phyloP scores from a whole-genome alignment of 2,888 invertebrate genomes.

The Rutpela maculata region DNA sequence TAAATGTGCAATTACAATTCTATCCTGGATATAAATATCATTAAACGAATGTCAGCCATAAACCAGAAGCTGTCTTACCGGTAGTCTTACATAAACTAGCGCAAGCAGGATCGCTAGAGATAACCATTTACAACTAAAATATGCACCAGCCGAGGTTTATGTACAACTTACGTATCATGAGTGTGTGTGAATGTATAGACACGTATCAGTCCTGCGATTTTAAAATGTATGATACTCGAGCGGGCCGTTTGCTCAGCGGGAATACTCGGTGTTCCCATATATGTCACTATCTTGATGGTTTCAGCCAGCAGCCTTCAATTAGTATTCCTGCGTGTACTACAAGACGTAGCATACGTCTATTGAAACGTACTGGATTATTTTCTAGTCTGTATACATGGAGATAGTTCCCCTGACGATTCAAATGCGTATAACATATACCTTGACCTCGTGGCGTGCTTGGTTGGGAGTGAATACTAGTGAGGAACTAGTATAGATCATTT shows the following conservation, averaged over 20 bases:
- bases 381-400: not conserved
- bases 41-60: not conserved
- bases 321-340: constrained; percentile 10
- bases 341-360: constrained; percentile 10
- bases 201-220: constrained; percentile 11
- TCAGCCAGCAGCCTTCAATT: not conserved
- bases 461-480: too few species aligned
- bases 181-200: constrained; percentile 3
- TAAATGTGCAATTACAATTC: not conserved
- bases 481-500: too few species aligned
- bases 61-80: not conserved
- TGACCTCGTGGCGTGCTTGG: too few species aligned
- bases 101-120: not conserved
- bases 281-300: constrained; percentile 17
- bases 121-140: constrained; percentile 7
- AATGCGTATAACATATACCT: not conserved
- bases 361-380: not conserved
- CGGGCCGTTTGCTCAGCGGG: not conserved
- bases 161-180: not conserved
- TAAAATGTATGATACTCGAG: constrained; percentile 23
- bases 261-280: constrained; percentile 19
- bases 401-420: not conserved
- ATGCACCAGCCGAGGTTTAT: not conserved
- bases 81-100: not conserved
- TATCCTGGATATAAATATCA: not conserved